Conservation (phyloP, 37 sponge, comb jelly and placozoan species). For the Eunapius fragilis region DNA sequence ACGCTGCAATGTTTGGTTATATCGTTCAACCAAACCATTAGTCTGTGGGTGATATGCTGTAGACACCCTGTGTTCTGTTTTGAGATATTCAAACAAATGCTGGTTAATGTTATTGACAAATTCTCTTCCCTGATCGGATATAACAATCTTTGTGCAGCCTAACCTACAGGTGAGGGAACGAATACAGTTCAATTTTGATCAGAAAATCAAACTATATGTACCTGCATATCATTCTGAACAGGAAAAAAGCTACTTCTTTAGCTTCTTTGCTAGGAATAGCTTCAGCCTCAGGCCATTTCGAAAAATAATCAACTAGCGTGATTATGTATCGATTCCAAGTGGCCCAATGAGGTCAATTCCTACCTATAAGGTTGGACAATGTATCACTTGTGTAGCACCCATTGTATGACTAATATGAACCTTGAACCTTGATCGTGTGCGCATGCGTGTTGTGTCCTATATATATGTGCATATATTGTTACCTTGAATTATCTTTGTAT, state of each 20-base stretch:
- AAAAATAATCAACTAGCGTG: conserved; percentile 25
- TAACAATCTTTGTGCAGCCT: conserved; percentile 24
- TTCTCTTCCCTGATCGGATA: conserved; percentile 35
- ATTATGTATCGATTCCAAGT: conserved; percentile 43
- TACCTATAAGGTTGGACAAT: neutral
- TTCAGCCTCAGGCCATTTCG: conserved; percentile 54
- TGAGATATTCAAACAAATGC: conserved; percentile 18
- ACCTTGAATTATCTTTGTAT: too few relatives aligned
- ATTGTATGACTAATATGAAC: too few relatives aligned
- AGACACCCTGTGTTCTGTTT: conserved; percentile 34
- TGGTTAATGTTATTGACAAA: conserved; percentile 30
- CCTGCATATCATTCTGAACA: conserved; percentile 22
- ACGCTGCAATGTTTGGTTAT: conserved; percentile 35
- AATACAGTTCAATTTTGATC: too few relatives aligned
- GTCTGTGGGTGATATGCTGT: conserved; percentile 45
- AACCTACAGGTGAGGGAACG: neutral
- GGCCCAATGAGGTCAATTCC: conserved; percentile 50
- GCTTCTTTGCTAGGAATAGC: conserved; percentile 27
- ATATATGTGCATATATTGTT: too few relatives aligned
- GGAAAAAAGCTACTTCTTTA: conserved; percentile 15
- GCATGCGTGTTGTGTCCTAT: too few relatives aligned
- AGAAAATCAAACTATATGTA: too few relatives aligned
- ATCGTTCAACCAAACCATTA: conserved; percentile 39
- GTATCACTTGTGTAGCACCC: neutral
- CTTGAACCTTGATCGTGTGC: too few relatives aligned